A percentile compares a stretch with the other conserved stretches of the same genome.
Conservation (phyloP, 1,140 invertebrate species). For the Phymorhynchus buccinoides region DNA sequence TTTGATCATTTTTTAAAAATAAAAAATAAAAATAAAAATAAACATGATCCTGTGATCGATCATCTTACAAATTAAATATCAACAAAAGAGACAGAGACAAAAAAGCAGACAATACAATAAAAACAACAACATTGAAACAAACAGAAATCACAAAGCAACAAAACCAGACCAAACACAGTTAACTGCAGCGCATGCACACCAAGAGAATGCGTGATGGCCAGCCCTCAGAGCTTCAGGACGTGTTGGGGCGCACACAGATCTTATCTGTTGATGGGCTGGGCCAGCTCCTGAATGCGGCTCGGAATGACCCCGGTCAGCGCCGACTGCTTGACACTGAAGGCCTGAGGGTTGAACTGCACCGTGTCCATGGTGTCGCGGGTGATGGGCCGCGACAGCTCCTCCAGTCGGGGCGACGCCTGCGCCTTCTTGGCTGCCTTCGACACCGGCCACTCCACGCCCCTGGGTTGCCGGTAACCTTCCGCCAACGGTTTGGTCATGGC, state of each 20-base stretch:
- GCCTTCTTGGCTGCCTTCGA: slow-evolving; percentile 60
- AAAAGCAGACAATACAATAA: no score
- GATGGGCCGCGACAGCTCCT: slow-evolving; percentile 63
- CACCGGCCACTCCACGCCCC: slow-evolving; percentile 60
- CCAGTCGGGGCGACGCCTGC: slow-evolving; percentile 51
- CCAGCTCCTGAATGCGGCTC: slow-evolving; percentile 57
- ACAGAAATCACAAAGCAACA: no score
- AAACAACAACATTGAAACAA: no score
- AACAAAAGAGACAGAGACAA: no score
- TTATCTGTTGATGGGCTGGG: slow-evolving; percentile 63
- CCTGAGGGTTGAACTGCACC: slow-evolving; percentile 70
- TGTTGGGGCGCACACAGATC: background rate
- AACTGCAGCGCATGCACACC: no score
- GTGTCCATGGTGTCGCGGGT: slow-evolving; percentile 66
- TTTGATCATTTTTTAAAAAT: no score
- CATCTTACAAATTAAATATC: no score
- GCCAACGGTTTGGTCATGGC: slow-evolving; percentile 57
- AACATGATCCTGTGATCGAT: no score
- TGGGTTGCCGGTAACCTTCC: slow-evolving; percentile 62
- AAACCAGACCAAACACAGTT: no score
- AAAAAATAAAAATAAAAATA: no score
- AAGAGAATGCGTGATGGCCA: no score
- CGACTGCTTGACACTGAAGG: slow-evolving; percentile 63
- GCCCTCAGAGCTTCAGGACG: no score
- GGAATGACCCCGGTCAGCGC: slow-evolving; percentile 66